These are phyloP conservation scores for Deroplatys truncata DNA, from an alignment of 2,888 invertebrate species.

Conservation along the genomic window DNA sequence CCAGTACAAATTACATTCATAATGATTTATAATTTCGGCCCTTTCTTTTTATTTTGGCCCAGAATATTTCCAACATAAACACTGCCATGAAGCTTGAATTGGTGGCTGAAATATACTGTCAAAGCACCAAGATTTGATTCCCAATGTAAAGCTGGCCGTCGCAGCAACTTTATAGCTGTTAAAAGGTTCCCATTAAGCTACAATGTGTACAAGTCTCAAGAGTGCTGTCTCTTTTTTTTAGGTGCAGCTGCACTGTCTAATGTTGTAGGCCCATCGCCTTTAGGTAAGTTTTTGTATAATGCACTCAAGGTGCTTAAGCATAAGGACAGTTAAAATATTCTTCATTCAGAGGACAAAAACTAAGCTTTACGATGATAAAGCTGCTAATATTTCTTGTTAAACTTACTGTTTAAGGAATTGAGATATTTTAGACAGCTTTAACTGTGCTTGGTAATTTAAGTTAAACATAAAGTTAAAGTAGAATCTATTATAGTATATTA, in stretches of 20 bases:
- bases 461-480: too few relatives aligned
- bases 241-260: slow-evolving; percentile 24
- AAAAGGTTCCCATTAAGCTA: neutral
- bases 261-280: slow-evolving; percentile 21
- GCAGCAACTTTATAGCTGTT: neutral
- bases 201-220: neutral
- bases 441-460: too few relatives aligned
- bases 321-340: neutral
- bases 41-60: too few relatives aligned
- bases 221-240: neutral
- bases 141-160: neutral
- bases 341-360: too few relatives aligned
- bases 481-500: too few relatives aligned
- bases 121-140: neutral
- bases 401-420: too few relatives aligned
- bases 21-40: too few relatives aligned
- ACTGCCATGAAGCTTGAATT: neutral
- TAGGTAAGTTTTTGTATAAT: slow-evolving; percentile 16
- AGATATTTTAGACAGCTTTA: too few relatives aligned
- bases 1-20: too few relatives aligned
- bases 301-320: neutral
- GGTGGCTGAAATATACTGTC: neutral
- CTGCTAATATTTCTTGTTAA: too few relatives aligned
- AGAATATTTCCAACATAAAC: too few relatives aligned
- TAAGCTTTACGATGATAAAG: too few relatives aligned